A percentile compares a stretch with the other conserved stretches of the same genome.
These are phyloP conservation scores for Acanthurus tractus DNA, from an alignment of 2,797 vertebrate genomes.

Conservation along the genomic window DNA sequence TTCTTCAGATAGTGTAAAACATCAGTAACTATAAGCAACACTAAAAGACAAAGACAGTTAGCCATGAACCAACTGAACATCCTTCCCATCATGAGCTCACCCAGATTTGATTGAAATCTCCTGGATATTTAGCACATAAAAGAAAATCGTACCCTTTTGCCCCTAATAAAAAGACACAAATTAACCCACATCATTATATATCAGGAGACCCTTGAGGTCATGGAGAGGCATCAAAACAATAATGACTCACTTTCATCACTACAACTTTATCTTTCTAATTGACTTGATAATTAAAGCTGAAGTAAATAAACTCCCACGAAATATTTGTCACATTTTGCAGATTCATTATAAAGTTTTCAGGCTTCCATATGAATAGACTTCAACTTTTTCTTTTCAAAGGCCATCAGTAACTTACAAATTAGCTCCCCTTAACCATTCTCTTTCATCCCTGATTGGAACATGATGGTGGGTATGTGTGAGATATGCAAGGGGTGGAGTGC, in stretches of 20 bases:
- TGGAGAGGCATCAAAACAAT: conserved; percentile 18
- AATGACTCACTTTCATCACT: neutral
- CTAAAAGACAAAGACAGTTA: conserved; percentile 20
- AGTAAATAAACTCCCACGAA: conserved; percentile 45
- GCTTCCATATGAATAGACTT: conserved; percentile 57
- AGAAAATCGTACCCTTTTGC: conserved; percentile 60
- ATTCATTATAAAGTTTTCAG: conserved; percentile 34
- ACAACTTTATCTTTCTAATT: conserved; percentile 44
- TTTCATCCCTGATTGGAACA: conserved; percentile 42
- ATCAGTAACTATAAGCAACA: conserved; percentile 53
- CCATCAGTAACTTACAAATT: conserved; percentile 12
- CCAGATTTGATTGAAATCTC: conserved; percentile 52
- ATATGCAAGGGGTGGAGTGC: conserved; percentile 11
- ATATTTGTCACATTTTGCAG: conserved; percentile 24
- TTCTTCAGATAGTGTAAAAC: conserved; percentile 63
- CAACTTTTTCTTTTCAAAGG: conserved; percentile 20
- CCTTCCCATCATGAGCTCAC: conserved; percentile 51
- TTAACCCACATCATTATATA: conserved; percentile 57
- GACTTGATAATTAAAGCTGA: conserved; percentile 44
- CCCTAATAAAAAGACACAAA: conserved; percentile 59
- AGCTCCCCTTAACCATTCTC: conserved; percentile 12
- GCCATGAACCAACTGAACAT: conserved; percentile 42
- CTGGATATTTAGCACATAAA: conserved; percentile 64
- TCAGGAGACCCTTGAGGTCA: conserved; percentile 30
- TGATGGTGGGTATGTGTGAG: conserved; percentile 23